Conservation (phyloP, 2,888 invertebrate genomes). For the Nudaria mundana region DNA sequence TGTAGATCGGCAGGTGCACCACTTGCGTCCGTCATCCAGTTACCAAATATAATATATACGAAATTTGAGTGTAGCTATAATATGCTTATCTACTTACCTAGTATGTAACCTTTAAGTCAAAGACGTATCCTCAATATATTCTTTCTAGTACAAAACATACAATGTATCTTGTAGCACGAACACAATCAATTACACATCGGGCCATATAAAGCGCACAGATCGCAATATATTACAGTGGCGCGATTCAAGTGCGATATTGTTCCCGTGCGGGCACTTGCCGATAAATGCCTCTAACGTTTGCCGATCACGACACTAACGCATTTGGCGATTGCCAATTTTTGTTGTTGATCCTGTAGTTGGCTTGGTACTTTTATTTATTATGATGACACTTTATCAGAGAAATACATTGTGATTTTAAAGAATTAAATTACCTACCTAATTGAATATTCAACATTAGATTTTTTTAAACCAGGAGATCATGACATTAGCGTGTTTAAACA, state of each 20-base stretch:
- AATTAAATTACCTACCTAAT: too few relatives aligned
- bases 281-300: conserved; percentile 43
- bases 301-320: conserved; percentile 35
- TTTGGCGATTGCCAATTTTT: conserved; percentile 38
- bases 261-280: conserved; percentile 59
- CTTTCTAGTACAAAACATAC: not conserved
- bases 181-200: conserved; percentile 43
- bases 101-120: too few relatives aligned
- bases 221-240: conserved; percentile 34
- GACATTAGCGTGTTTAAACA: too few relatives aligned
- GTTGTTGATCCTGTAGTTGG: conserved; percentile 25
- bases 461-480: too few relatives aligned
- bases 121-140: not conserved
- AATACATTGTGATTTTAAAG: not conserved
- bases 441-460: too few relatives aligned
- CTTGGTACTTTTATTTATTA: not conserved
- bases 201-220: conserved; percentile 37
- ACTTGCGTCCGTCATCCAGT: too few relatives aligned
- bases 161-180: conserved; percentile 12
- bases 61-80: too few relatives aligned
- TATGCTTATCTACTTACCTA: too few relatives aligned
- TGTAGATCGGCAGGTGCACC: too few relatives aligned
- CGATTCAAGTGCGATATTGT: conserved; percentile 48
- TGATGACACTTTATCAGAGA: not conserved
- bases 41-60: too few relatives aligned